Evolutionary conservation across 2,888 invertebrate genomes (phyloP), one percentile per base, ranked within the genome.

Genomic region (Bhutanitis thaidina): DNA sequence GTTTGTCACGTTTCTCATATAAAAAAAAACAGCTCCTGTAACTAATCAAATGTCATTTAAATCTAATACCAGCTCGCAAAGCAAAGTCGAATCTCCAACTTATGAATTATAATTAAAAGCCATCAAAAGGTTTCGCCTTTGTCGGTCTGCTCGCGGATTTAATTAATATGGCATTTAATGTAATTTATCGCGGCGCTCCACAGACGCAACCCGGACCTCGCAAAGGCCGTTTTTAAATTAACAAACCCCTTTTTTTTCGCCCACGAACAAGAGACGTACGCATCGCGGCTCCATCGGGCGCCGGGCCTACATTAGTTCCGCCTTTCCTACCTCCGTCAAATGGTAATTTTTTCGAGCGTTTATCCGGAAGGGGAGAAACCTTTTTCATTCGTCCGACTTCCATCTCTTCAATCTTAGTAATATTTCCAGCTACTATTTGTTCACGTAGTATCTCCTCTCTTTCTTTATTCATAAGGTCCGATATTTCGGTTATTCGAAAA

Each of bases 161-260:
- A 81, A 82, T 81, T 80, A 80, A 80, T 82, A 77, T 72, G 70
- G 64, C 69, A 67, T 78, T 80, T 77, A 77, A 74, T 71, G 71
- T 81, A 80, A 84, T 84, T 82, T 81, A 81, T 78, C 59, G 75
- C 62, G 58, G 60, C 59, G 60, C 62, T 64, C 63, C 55, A 43
- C 51, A 43, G 53, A 54, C 56, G 50, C 53, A n/a, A 55, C 49
- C 41, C 48, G 55, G 43, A 67, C 65, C 64, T 44, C 30, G 55
- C 35, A 52, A 51, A 56, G 56, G 52, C 46, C 36, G 55, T 54
- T 57, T 64, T 64, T 60, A 59, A 61, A 65, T 68, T 67, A 63
- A 55, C 60, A 52, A 55, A 62, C 55, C 62, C 66, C 60, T 59
- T n/a, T n/a, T 66, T 62, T 59, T 47, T 15, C 16, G 32, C 44